Evolutionary conservation across 2,888 invertebrate species (phyloP), one percentile per base, ranked within the genome.

Genomic region (Theristus sp.): DNA sequence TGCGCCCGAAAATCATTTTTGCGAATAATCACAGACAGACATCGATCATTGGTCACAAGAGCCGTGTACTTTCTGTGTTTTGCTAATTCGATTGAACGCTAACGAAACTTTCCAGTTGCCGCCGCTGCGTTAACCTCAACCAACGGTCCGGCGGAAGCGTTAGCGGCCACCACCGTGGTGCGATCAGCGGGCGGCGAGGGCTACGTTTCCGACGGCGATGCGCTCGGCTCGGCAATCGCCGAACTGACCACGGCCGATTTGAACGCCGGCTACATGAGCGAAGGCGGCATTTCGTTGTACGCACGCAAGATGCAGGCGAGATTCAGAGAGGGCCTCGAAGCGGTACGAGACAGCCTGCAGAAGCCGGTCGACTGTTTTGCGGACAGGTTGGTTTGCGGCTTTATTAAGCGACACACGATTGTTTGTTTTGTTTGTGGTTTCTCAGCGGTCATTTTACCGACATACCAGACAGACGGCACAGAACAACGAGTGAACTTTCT

Each of bases 181-280:
- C 53, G 59, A 2, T 27, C 59, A n/a, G 49, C 49, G 24, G 49
- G 13, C 49, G 49, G 49, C 3, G 49, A 49, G n/a, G 49, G 67
- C 31, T 77, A 76, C 67, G 83, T 91, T 79, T 91, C 90, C 46
- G 93, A 93, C 73, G 89, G 91, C 3, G 91, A 91, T 75, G 84
- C 89, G 62, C 31, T 70, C 59, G 68, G 61, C 13, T 52, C 49
- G 57, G 56, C 56, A n/a, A 26, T 62, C 25, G 46, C 52, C 26
- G 69, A 47, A 24, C 62, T 59, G 57, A 31, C 54, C 24, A 55
- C 53, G 30, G 60, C 49, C 27, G 60, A 53, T 30, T 49, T 47
- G n/a, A 49, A 49, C 24, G 49, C 49, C 6, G 93, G 93, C 3
- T 93, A 93, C 74, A 83, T 91, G 81, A 90, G 90, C 17, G 93